Evolutionary conservation across 2,113 vertebrate species (phyloP).

Genomic region (Bubalus kerabau): DNA sequence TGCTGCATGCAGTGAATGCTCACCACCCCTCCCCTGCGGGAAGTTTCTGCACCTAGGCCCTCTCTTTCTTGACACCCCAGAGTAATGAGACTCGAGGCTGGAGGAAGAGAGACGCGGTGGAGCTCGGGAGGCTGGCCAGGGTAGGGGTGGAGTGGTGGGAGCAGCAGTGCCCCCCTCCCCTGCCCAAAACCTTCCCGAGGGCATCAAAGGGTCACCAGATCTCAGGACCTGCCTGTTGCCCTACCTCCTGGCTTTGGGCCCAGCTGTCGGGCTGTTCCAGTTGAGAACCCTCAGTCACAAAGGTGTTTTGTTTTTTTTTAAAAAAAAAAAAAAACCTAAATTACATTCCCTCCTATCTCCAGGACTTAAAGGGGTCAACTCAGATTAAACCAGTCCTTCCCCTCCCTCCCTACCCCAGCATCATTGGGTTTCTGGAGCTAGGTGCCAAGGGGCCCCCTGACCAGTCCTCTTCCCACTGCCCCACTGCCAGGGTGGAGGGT

Average conservation of each 20-base stretch:
- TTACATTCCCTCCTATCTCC: not conserved
- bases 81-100: not conserved
- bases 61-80: not conserved
- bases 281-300: conserved; percentile 2
- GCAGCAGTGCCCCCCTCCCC: too few relatives aligned
- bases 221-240: not conserved
- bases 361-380: not conserved
- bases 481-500: not conserved
- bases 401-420: not conserved
- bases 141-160: not conserved
- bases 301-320: not conserved
- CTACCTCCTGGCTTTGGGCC: not conserved
- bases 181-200: not conserved
- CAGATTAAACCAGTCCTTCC: not conserved
- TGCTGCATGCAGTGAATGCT: not conserved
- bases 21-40: not conserved
- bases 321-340: not conserved
- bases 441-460: not conserved
- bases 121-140: not conserved
- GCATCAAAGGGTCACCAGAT: not conserved
- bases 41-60: not conserved
- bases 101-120: not conserved
- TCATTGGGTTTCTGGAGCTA: not conserved
- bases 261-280: not conserved
- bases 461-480: not conserved